Evolutionary conservation across 2,888 invertebrate genomes (phyloP).

Genomic region (Hymenopus coronatus): DNA sequence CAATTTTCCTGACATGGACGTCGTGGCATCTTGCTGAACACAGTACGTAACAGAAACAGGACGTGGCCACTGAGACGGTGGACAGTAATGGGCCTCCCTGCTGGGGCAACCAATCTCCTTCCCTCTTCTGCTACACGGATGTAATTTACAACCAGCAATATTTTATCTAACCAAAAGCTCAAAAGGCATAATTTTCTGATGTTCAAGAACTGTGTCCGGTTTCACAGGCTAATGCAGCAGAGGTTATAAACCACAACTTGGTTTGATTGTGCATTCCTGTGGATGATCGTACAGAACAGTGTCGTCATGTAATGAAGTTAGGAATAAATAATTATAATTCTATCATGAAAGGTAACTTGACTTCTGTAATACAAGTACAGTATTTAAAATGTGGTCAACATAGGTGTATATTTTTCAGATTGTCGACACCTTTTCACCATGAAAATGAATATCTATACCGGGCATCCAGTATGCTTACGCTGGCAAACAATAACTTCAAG

Average conservation of each 20-base stretch:
- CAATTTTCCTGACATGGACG: not conserved
- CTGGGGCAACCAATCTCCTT: not conserved
- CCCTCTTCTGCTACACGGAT: not conserved
- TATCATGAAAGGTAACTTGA: no score
- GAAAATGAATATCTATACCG: no score
- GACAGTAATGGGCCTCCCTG: not conserved
- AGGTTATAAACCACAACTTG: not conserved
- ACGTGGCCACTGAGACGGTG: not conserved
- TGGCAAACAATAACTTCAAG: no score
- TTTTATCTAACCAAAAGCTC: not conserved
- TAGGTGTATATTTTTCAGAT: no score
- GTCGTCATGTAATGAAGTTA: no score
- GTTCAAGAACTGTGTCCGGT: not conserved
- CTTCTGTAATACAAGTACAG: no score
- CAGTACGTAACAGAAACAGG: no score
- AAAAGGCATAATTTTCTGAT: not conserved
- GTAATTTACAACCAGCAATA: not conserved
- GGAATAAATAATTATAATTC: no score
- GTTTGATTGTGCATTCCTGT: not conserved
- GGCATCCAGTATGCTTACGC: no score
- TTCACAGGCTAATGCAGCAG: not conserved
- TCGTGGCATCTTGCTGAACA: not conserved
- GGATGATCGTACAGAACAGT: no score
- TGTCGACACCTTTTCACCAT: no score
- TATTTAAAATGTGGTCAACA: no score